These are phyloP conservation scores for Saccopteryx leptura DNA, from an alignment of 2,113 vertebrate species.

Conservation along the genomic window DNA sequence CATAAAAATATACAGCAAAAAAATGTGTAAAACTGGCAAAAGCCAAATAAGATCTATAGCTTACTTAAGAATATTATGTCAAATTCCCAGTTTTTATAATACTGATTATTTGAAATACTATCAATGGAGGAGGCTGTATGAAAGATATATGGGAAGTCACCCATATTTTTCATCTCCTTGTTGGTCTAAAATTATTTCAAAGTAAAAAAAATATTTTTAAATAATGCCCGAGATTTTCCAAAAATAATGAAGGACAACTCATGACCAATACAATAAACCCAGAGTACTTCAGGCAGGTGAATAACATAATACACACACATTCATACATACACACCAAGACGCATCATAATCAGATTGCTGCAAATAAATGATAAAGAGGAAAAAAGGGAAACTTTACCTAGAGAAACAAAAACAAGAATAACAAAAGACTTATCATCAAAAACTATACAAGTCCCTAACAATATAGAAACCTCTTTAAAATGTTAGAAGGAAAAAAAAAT, in stretches of 20 bases:
- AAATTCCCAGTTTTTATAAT: not conserved
- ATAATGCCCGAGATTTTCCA: not conserved
- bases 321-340: not conserved
- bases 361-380: not conserved
- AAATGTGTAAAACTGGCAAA: not conserved
- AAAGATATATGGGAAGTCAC: not conserved
- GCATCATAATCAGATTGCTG: not conserved
- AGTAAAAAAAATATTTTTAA: not conserved
- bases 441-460: not conserved
- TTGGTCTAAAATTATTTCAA: not conserved
- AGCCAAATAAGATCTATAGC: not conserved
- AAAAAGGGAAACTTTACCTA: not conserved
- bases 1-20: not conserved
- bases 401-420: not conserved
- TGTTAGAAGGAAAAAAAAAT: not conserved
- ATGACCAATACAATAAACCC: not conserved
- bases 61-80: conserved; percentile 11
- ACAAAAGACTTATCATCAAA: not conserved
- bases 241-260: conserved; percentile 21
- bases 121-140: not conserved
- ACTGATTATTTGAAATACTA: not conserved
- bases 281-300: not conserved
- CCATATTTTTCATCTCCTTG: not conserved
- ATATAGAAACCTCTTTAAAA: not conserved
- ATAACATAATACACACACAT: not conserved